Evolutionary conservation across 2,797 vertebrate genomes (phyloP).

Genomic region (Pogonophryne albipinna): DNA sequence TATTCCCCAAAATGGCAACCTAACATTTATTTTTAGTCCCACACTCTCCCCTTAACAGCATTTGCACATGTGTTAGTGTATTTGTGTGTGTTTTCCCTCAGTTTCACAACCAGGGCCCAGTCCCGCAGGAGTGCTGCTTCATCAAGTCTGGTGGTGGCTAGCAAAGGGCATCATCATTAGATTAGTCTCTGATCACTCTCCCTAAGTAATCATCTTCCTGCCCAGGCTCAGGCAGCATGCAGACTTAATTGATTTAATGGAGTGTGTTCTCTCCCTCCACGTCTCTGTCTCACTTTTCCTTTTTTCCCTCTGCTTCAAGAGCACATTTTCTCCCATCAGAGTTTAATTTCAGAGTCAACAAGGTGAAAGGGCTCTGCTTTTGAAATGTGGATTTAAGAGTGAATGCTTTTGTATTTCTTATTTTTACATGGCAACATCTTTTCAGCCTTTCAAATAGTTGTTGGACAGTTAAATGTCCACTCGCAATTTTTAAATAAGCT

Average conservation of each 20-base stretch:
- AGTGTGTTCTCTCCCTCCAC: slow-evolving; percentile 61
- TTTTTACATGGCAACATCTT: neutral
- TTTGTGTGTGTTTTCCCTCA: slow-evolving; percentile 37
- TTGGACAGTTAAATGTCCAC: too few relatives aligned
- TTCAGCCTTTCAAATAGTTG: slow-evolving; percentile 2
- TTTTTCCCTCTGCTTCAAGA: slow-evolving; percentile 22
- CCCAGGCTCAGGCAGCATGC: slow-evolving; percentile 69
- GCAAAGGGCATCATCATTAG: slow-evolving; percentile 81
- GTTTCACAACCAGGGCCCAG: slow-evolving; percentile 53
- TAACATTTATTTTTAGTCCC: neutral
- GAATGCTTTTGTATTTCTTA: slow-evolving; percentile 9
- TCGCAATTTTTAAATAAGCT: too few relatives aligned
- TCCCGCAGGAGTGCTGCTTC: slow-evolving; percentile 73
- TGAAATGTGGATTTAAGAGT: slow-evolving; percentile 14
- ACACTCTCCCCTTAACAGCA: neutral
- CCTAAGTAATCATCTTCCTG: slow-evolving; percentile 78
- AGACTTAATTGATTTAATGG: slow-evolving; percentile 79
- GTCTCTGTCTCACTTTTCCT: slow-evolving; percentile 33
- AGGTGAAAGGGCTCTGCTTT: slow-evolving; percentile 23
- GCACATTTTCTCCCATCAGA: slow-evolving; percentile 51
- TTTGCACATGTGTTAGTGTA: neutral
- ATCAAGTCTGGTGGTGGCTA: slow-evolving; percentile 74
- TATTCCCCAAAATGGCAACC: neutral
- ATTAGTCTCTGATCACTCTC: slow-evolving; percentile 78
- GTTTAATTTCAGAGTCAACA: slow-evolving; percentile 49